A percentile compares a stretch with the other conserved stretches of the same genome.
phyloP scores from a whole-genome alignment of 1,140 invertebrate species.

The Drosophila nannoptera region DNA sequence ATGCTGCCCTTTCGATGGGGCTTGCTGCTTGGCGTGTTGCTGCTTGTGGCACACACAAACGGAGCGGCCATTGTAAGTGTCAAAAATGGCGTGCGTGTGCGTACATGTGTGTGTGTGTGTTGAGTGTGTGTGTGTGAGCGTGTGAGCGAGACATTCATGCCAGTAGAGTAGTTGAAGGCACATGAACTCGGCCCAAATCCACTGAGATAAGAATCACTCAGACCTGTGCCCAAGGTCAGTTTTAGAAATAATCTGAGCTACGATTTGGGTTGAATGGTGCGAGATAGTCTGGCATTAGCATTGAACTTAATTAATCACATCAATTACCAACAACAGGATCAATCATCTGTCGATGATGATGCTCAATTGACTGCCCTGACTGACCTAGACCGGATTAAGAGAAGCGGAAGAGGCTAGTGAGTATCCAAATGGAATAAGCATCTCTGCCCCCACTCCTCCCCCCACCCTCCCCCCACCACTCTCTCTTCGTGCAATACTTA shows the following conservation, averaged over 20 bases:
- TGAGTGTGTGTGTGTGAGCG: slow-evolving; percentile 1
- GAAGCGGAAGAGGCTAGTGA: slow-evolving; percentile 74
- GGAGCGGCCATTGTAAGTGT: slow-evolving; percentile 76
- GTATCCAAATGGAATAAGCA: slow-evolving; percentile 14
- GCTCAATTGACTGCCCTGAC: slow-evolving; percentile 30
- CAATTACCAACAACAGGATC: slow-evolving; percentile 48
- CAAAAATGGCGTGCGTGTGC: slow-evolving; percentile 48
- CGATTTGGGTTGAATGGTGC: slow-evolving; percentile 23
- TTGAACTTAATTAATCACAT: slow-evolving; percentile 49
- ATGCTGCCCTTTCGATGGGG: slow-evolving; percentile 77
- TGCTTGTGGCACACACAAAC: slow-evolving; percentile 62
- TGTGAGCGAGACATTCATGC: background rate
- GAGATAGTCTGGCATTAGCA: slow-evolving; percentile 49
- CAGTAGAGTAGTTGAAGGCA: slow-evolving; percentile 56
- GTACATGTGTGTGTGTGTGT: slow-evolving; percentile 38
- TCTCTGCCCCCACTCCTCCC: no score
- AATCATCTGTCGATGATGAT: slow-evolving; percentile 36
- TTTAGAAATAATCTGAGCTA: slow-evolving; percentile 36
- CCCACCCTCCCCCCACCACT: no score
- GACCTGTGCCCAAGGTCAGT: slow-evolving; percentile 69
- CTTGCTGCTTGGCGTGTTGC: slow-evolving; percentile 62
- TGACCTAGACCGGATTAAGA: slow-evolving; percentile 57
- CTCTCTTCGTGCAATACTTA: background rate
- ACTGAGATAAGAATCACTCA: slow-evolving; percentile 49
- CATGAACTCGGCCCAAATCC: slow-evolving; percentile 49